Evolutionary conservation across 2,113 vertebrate genomes (phyloP), one percentile per base, ranked within the genome.

Genomic region (Dendrocopos noguchii): DNA sequence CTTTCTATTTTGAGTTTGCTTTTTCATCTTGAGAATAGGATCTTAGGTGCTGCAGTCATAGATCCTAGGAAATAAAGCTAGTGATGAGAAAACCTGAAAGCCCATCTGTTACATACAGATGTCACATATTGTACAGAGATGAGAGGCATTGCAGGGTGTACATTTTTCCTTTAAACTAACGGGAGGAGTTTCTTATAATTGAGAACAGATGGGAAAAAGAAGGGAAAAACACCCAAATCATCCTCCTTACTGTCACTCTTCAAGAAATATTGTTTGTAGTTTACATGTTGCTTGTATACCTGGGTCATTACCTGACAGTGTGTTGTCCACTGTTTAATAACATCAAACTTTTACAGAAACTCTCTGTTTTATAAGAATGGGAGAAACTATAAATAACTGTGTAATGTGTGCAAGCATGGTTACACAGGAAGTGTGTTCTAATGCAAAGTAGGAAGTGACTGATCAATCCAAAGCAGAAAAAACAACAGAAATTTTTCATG

Each of bases 71-170:
- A 96, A 95, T 94, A 96, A 94, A 95, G 88, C 95, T 95, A 92
- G 92, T 55, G 79, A 89, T 84, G 95, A 96, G 96, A 95, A 88
- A 95, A 96, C 93, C 96, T 97, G 95, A 95, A 97, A 95, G 93
- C 93, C 97, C 97, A 97, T 96, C 97, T 97, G 97, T 95, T 97
- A 96, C 87, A 95, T 97, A 97, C 97, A 97, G 97, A 97, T 97
- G 96, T 95, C 95, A 96, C 96, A 97, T 93, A 96, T 95, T 96
- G 90, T 96, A 91, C 81, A 82, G 90, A 94, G 92, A 96, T 84
- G 91, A 94, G 95, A 94, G 27, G 76, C 92, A 94, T 96, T 96
- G 87, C 85, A 95, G 95, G 76, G 90, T 91, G 90, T 95, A 94
- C 11, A 31, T 80, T 87, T 94, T 94, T 82, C 92, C 91, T 95